Conservation (phyloP, 2,113 vertebrate genomes). For the Oenanthe melanoleuca region DNA sequence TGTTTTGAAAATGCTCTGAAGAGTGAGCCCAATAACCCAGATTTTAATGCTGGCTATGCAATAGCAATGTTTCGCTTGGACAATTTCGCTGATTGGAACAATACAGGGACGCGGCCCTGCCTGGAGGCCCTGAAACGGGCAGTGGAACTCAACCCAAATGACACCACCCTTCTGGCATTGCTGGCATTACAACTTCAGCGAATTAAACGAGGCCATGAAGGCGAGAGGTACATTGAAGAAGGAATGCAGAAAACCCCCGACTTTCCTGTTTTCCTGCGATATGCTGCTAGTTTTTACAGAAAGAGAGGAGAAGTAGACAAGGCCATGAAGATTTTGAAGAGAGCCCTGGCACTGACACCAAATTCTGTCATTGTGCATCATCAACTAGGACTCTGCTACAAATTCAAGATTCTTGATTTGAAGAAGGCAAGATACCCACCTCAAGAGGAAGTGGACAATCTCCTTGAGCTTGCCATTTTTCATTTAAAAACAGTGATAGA, state of each 20-base stretch:
- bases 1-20: slow-evolving; percentile 77
- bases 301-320: too few species aligned
- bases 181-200: slow-evolving; percentile 77
- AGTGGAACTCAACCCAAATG: slow-evolving; percentile 64
- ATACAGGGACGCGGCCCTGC: background rate
- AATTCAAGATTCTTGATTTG: background rate
- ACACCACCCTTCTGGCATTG: slow-evolving; percentile 67
- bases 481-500: slow-evolving; percentile 65
- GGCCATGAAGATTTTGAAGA: too few species aligned
- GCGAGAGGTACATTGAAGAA: slow-evolving; percentile 69
- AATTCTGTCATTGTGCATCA: too few species aligned
- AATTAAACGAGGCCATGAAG: slow-evolving; percentile 27
- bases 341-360: too few species aligned
- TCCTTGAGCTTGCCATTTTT: slow-evolving; percentile 57
- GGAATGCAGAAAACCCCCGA: slow-evolving; percentile 67
- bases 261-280: too few species aligned
- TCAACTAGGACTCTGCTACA: too few species aligned
- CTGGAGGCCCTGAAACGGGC: slow-evolving; percentile 69
- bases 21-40: slow-evolving; percentile 73
- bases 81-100: accelerated
- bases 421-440: background rate
- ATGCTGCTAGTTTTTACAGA: too few species aligned
- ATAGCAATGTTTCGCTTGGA: slow-evolving; percentile 70
- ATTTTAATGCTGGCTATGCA: slow-evolving; percentile 78
- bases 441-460: background rate